Evolutionary conservation across 2,797 vertebrate species (phyloP), one percentile per base, ranked within the genome.

Genomic region (Enteromius unitaeniatus): DNA sequence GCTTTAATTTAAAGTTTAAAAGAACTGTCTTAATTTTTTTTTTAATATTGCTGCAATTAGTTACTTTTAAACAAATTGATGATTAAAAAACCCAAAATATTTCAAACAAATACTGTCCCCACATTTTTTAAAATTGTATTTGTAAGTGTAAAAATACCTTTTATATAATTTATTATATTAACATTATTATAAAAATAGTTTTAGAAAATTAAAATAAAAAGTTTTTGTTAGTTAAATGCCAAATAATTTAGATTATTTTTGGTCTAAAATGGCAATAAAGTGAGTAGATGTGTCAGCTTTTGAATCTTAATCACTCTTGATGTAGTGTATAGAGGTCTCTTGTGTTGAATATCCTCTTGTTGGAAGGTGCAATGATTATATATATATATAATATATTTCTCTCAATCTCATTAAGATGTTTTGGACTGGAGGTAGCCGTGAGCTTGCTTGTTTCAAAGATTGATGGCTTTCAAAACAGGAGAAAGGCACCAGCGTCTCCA

Each of bases 391-490:
- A 15, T 74, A 8, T 53, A n/a, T 55, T 55, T 14, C 26, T 74
- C 10, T 74, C 9, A 4, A 0, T 55, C 19, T 75, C 21, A 40
- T 55, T 23, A 74, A n/a, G 11, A 37, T 3, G 11, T 55, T 58
- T 60, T 51, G 19, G 19, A 6, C 19, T 79, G 14, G 58, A 23
- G 60, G 45, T 76, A n/a, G 47, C 49, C 8, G 2, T 1, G 21
- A 55, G 47, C 49, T 17, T 51, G 34, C 34, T 83, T 78, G 51
- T 83, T 69, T 83, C 8, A 42, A 83, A 80, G 82, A 94, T 95
- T 94, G 93, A 95, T 94, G 92, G 89, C 84, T 90, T 93, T 93
- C 91, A 90, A 93, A 92, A 92, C 89, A 82, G 85, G 89, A 88
- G 91, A 91, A 90, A 92, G 89, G 92, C 88, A 93, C 90, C 78